Conservation (phyloP, 2,888 invertebrate species). For the Galerucella calmariensis region DNA sequence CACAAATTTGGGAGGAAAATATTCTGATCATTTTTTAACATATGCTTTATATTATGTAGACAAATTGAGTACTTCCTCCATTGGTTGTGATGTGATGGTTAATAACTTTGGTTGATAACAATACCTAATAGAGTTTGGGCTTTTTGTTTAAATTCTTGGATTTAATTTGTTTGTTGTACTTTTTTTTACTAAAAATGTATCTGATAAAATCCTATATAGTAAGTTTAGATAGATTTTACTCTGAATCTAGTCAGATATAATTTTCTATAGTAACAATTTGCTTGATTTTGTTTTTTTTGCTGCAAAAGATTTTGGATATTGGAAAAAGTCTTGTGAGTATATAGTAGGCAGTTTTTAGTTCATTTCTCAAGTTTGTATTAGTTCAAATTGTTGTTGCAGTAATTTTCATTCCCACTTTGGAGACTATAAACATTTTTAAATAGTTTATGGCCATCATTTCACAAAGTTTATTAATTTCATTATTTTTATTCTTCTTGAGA, state of each 20-base stretch:
- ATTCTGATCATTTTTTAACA: not conserved
- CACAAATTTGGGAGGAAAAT: not conserved
- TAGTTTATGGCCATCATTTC: conserved; percentile 18
- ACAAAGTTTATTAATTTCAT: conserved; percentile 12
- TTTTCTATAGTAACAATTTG: conserved; percentile 14
- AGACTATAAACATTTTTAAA: not conserved
- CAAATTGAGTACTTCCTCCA: not conserved
- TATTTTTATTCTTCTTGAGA: not conserved
- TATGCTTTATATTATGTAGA: not conserved
- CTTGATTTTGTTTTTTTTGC: conserved; percentile 51
- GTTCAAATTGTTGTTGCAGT: not conserved
- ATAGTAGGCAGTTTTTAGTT: conserved; percentile 46
- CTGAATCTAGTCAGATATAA: not conserved
- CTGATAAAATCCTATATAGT: too few relatives aligned
- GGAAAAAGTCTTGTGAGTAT: conserved; percentile 62
- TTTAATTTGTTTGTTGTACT: conserved; percentile 40
- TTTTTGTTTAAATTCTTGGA: conserved; percentile 50
- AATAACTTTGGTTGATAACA: not conserved
- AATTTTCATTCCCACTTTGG: not conserved
- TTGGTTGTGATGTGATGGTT: not conserved
- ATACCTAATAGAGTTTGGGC: conserved; percentile 45
- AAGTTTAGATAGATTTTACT: too few relatives aligned
- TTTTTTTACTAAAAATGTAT: conserved; percentile 36
- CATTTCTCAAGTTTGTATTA: conserved; percentile 45
- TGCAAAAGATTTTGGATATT: conserved; percentile 58